Evolutionary conservation across 2,113 vertebrate species (phyloP).

Genomic region (Pitta sordida): DNA sequence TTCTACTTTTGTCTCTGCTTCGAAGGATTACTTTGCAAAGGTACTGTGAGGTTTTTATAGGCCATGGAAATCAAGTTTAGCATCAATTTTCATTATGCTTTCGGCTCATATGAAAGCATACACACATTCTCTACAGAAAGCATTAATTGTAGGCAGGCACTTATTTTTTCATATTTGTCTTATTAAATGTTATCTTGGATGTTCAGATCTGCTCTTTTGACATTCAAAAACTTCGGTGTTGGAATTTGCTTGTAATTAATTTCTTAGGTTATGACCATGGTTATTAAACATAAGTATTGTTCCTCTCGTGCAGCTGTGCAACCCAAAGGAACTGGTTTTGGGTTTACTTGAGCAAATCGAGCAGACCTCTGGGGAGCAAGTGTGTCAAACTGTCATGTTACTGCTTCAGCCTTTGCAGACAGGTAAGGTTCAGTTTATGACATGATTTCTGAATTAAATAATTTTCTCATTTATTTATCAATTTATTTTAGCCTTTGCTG

Average conservation of each 20-base stretch:
- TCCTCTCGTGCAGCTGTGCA: constrained; percentile 80
- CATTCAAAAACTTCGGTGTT: neutral
- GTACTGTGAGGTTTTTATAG: neutral
- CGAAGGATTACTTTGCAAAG: neutral
- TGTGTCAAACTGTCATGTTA: constrained; percentile 81
- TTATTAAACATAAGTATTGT: neutral
- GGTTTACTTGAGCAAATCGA: constrained; percentile 94
- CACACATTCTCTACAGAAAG: neutral
- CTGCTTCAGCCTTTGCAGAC: constrained; percentile 87
- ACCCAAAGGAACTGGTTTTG: constrained; percentile 92
- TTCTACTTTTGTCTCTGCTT: neutral
- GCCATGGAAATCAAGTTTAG: neutral
- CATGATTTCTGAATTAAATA: neutral
- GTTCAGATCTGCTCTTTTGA: neutral
- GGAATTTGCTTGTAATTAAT: neutral
- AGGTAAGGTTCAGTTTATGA: constrained; percentile 73
- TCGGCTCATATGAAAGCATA: neutral
- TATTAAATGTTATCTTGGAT: neutral
- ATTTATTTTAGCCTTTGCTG: neutral
- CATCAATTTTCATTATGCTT: neutral
- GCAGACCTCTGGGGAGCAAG: constrained; percentile 78
- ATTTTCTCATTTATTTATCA: neutral
- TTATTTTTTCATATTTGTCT: neutral
- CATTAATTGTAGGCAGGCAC: neutral
- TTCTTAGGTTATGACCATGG: neutral